A percentile compares a stretch with the other conserved stretches of the same genome.
These are phyloP conservation scores for Pectinophora gossypiella DNA, from an alignment of 1,140 invertebrate genomes.

Conservation along the genomic window DNA sequence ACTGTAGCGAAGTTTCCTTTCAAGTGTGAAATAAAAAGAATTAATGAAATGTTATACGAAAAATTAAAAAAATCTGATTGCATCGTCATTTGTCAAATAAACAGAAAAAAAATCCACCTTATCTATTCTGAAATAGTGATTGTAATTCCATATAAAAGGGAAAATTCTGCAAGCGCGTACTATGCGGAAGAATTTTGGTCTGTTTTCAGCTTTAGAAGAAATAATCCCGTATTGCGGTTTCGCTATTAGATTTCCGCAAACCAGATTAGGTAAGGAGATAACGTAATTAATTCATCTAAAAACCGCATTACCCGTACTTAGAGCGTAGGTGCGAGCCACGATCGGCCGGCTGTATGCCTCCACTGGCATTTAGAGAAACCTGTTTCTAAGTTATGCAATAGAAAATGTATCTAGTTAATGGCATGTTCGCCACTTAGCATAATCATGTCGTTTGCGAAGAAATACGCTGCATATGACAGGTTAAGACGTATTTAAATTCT, in stretches of 20 bases:
- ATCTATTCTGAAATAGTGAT: too few relatives aligned
- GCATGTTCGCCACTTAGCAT: conserved; percentile 39
- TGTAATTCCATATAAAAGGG: too few relatives aligned
- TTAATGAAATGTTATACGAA: not conserved
- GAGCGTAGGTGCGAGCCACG: not conserved
- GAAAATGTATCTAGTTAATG: conserved; percentile 49
- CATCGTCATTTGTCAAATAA: too few relatives aligned
- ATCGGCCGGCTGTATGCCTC: conserved; percentile 28
- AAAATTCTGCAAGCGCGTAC: too few relatives aligned
- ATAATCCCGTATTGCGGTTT: not conserved
- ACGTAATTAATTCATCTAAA: not conserved
- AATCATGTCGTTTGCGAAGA: conserved; percentile 52
- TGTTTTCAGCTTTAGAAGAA: too few relatives aligned
- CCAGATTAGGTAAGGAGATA: too few relatives aligned
- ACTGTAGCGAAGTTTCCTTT: not conserved
- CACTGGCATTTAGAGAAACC: conserved; percentile 59
- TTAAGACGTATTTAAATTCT: too few relatives aligned
- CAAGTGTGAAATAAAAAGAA: not conserved
- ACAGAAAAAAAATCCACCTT: too few relatives aligned
- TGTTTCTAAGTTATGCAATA: conserved; percentile 67
- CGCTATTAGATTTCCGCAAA: not conserved
- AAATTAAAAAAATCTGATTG: too few relatives aligned
- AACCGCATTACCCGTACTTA: not conserved
- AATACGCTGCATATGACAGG: too few relatives aligned
- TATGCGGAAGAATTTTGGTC: too few relatives aligned